A percentile compares a stretch with the other conserved stretches of the same genome.
Evolutionary conservation across 1,140 invertebrate species (phyloP).

Genomic region (Drosophila bipectinata): DNA sequence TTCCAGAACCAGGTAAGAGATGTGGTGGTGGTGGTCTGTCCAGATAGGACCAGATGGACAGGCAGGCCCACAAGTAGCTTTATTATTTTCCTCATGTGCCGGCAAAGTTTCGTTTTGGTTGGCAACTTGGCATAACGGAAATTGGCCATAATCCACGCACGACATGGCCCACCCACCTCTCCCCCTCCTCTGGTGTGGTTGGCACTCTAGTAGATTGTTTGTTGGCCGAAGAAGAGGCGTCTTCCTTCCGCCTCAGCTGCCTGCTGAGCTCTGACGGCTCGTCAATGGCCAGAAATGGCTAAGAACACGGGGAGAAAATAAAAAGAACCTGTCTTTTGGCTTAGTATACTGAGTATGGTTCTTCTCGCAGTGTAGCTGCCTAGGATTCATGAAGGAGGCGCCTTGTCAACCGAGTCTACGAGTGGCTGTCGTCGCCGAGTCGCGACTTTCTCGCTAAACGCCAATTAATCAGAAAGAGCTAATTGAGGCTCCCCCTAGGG

Average conservation of each 20-base stretch:
- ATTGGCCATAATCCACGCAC: conserved; percentile 79
- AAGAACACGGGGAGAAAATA: background rate
- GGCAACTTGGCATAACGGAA: conserved; percentile 64
- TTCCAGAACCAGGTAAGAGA: conserved; percentile 89
- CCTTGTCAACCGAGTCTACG: conserved; percentile 31
- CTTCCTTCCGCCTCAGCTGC: conserved; percentile 52
- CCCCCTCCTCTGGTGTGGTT: conserved; percentile 22
- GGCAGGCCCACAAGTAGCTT: background rate
- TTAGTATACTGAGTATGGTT: background rate
- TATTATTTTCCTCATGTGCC: conserved; percentile 7
- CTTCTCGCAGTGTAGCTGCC: background rate
- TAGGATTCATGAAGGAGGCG: conserved; percentile 22
- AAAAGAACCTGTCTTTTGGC: background rate
- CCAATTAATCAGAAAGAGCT: conserved; percentile 71
- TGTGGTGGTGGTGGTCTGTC: no score
- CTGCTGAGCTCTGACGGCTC: conserved; percentile 21
- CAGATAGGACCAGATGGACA: no score
- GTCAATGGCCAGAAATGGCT: conserved; percentile 34
- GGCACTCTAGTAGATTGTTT: conserved; percentile 76
- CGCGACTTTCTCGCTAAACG: conserved; percentile 56
- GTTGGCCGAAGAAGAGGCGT: conserved; percentile 38
- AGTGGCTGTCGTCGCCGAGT: conserved; percentile 44
- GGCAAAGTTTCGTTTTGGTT: conserved; percentile 19
- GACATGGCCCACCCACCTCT: conserved; percentile 30
- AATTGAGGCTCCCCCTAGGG: conserved; percentile 63